Conservation (phyloP, 2,113 vertebrate species). For the Heterotis niloticus region DNA sequence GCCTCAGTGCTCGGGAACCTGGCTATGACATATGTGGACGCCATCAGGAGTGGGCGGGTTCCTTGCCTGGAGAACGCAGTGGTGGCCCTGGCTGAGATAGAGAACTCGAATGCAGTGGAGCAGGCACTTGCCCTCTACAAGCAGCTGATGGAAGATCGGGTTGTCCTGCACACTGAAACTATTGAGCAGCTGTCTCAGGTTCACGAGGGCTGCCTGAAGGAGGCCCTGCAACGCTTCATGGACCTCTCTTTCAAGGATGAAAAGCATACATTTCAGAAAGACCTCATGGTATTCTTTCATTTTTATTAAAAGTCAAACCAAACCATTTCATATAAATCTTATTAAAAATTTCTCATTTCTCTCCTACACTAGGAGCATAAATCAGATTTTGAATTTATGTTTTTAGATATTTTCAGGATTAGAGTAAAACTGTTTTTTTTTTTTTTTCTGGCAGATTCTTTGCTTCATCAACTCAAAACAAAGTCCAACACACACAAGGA, state of each 20-base stretch:
- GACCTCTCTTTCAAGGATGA: constrained; percentile 43
- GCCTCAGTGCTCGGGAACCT: constrained; percentile 36
- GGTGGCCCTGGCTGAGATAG: constrained; percentile 30
- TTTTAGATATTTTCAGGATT: too few species aligned
- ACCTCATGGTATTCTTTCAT: constrained; percentile 34
- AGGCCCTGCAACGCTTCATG: constrained; percentile 40
- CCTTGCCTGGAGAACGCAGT: constrained; percentile 49
- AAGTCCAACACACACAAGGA: neutral
- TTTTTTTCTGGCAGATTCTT: neutral
- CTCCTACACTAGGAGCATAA: too few species aligned
- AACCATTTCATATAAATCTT: neutral
- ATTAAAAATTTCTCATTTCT: too few species aligned
- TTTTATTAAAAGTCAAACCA: neutral
- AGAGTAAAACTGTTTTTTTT: too few species aligned
- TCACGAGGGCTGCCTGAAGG: constrained; percentile 25
- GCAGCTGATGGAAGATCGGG: constrained; percentile 17
- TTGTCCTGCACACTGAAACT: constrained; percentile 31
- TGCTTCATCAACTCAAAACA: too few species aligned
- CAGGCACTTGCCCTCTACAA: constrained; percentile 20
- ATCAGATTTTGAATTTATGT: too few species aligned
- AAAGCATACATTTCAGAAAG: constrained; percentile 7
- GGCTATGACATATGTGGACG: constrained; percentile 31
- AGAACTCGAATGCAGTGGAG: constrained; percentile 34
- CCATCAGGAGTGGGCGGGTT: constrained; percentile 39
- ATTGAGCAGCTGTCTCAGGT: constrained; percentile 29